Conservation (phyloP, 2,113 vertebrate species). For the Podarcis cretensis region DNA sequence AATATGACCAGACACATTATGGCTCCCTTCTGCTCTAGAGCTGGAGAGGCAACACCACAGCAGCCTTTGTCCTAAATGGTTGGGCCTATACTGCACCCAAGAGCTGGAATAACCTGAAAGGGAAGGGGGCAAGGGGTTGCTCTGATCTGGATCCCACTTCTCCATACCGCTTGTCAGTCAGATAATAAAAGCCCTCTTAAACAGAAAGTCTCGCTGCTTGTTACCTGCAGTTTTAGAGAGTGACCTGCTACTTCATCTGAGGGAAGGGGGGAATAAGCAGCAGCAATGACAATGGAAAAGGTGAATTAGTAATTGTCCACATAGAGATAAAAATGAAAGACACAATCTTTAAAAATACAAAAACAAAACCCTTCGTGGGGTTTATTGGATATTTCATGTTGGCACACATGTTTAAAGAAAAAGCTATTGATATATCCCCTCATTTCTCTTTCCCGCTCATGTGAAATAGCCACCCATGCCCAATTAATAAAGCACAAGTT, state of each 20-base stretch:
- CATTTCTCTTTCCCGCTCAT: not conserved
- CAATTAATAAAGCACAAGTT: conserved; percentile 2
- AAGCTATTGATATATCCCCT: not conserved
- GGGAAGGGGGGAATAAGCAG: not conserved
- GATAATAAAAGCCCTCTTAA: not conserved
- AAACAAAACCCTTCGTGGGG: not conserved
- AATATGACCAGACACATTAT: not conserved
- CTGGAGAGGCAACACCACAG: not conserved
- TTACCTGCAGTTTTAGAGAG: not conserved
- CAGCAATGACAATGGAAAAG: not conserved
- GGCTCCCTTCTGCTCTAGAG: not conserved
- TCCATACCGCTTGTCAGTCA: not conserved
- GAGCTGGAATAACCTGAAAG: not conserved
- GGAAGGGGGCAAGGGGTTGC: not conserved
- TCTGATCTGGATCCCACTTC: not conserved
- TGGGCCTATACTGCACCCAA: not conserved
- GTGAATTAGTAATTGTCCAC: not conserved
- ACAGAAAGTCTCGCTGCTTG: not conserved
- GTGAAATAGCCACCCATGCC: not conserved
- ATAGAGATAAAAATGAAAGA: not conserved
- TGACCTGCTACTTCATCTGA: not conserved
- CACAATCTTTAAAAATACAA: not conserved
- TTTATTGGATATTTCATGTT: conserved; percentile 10
- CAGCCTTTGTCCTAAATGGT: not conserved
- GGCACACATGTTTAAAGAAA: not conserved